Evolutionary conservation across 2,113 vertebrate species (phyloP).

Genomic region (Desmodus rotundus): DNA sequence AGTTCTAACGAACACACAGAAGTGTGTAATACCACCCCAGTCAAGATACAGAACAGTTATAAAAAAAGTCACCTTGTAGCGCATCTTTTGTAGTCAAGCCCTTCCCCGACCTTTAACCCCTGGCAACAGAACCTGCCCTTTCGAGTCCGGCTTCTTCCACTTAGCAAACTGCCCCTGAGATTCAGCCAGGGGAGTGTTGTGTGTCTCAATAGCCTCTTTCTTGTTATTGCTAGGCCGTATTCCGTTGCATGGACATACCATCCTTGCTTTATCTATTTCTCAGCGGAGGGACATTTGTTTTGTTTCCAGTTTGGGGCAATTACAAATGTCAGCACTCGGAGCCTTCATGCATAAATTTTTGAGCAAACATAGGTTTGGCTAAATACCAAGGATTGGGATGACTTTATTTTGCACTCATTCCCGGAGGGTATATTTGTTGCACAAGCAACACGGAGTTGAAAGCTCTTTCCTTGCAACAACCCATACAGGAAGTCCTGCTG

Average conservation of each 20-base stretch:
- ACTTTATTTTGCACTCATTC: background rate
- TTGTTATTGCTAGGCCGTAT: background rate
- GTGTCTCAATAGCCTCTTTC: background rate
- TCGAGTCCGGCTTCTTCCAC: background rate
- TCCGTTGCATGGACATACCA: background rate
- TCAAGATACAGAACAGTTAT: background rate
- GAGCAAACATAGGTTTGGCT: background rate
- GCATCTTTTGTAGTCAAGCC: background rate
- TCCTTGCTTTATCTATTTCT: background rate
- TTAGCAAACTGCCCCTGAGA: background rate
- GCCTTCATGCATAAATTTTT: background rate
- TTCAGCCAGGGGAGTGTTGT: background rate
- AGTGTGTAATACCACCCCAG: background rate
- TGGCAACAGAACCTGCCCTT: background rate
- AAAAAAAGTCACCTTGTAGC: background rate
- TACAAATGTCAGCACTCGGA: background rate
- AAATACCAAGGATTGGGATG: background rate
- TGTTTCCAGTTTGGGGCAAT: background rate
- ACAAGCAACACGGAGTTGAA: background rate
- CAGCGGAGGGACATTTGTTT: background rate
- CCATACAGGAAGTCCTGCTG: background rate
- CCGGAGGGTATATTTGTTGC: background rate
- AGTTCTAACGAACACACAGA: background rate
- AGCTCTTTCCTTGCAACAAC: background rate
- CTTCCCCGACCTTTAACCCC: background rate